Base-by-base conservation (phyloP, 1,140 invertebrate genomes). In the Drosophila obscura region DNA sequence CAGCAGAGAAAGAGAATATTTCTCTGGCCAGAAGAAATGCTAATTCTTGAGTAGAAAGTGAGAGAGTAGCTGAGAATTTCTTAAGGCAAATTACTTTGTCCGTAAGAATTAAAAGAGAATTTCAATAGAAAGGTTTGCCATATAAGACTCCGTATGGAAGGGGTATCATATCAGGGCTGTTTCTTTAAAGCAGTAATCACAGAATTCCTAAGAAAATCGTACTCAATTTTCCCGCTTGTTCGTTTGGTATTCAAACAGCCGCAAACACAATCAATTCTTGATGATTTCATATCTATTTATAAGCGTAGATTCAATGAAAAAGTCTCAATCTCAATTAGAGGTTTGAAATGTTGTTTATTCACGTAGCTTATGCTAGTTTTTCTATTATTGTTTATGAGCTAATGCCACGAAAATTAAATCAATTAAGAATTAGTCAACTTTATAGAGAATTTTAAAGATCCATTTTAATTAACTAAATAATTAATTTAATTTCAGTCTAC, bases 271-370 rank as follows among this genome's bases (percentile, higher is more conserved):
- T 26, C 31, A 41, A 15, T 22, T 57, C 35, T 2, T 2, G 55
- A 50, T 73, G 71, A 73, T 52, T 35, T 43, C 68, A 63, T 22
- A 41, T 46, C 13, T 69, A 69, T 68, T 73, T 49, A 41, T 69
- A 49, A 50, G 15, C 35, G 3, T 28, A 35, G 13, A 52, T 1
- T 55, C 22, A 31, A 49, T 41, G 4, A 22, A 35, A 50, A 50
- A 49, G 8, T 11, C n/a, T 24, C 6, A 31, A 15, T 24, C 6
- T 41, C 19, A 50, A 73, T 72, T 39, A 61, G 16, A 11, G 39
- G 16, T 50, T 41, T 49, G 11, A 48, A 49, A 51, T 43, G 45
- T 28, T 22, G 26, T 43, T 24, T 31, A 8, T 48, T 55, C 28
- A 22, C 13, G 19, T 41, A 26, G 24, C 8, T n/a, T 46, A 48